Evolutionary conservation across 2,113 vertebrate genomes (phyloP).

Genomic region (Oceanodroma tethys): DNA sequence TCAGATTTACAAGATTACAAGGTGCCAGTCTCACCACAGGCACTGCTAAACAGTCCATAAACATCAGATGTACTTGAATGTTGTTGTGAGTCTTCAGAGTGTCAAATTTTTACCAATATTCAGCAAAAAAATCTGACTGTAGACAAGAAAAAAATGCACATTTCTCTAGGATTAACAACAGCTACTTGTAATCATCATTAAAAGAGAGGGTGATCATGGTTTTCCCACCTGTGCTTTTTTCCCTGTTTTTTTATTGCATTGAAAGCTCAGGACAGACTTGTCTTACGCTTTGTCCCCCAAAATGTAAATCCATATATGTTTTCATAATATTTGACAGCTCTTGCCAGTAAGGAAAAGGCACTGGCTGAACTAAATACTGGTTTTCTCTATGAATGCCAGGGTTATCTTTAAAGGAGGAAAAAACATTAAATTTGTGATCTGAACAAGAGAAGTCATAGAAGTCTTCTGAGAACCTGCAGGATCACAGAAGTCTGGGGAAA

Average conservation of each 20-base stretch:
- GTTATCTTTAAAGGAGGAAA: not conserved
- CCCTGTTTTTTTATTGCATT: not conserved
- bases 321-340: not conserved
- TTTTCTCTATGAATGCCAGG: not conserved
- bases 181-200: not conserved
- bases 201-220: not conserved
- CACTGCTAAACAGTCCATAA: not conserved
- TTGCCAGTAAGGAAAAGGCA: not conserved
- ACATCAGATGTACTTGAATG: not conserved
- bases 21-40: not conserved
- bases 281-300: not conserved
- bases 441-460: not conserved
- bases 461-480: not conserved
- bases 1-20: not conserved
- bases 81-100: not conserved
- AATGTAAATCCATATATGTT: not conserved
- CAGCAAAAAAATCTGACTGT: not conserved
- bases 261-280: not conserved
- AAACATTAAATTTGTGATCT: not conserved
- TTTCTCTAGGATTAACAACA: not conserved
- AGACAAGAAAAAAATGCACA: not conserved
- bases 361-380: not conserved
- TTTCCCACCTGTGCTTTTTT: not conserved
- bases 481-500: not conserved
- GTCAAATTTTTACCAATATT: not conserved